Base-by-base conservation (phyloP, 1,140 invertebrate genomes). In the Phenacoccus solenopsis region DNA sequence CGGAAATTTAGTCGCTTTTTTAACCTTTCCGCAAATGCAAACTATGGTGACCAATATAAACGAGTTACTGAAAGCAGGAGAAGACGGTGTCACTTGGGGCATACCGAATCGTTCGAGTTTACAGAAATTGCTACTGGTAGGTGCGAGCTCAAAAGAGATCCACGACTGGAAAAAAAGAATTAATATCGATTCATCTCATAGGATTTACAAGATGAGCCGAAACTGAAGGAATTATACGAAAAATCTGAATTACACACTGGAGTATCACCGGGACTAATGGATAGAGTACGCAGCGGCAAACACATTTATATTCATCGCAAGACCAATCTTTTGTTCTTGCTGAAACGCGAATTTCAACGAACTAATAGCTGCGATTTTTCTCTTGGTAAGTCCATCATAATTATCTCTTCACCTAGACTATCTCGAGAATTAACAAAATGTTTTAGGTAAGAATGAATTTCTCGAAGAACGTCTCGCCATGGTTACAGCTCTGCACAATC, bases 1-100 rank as follows among this genome's bases (percentile, higher is more conserved):
- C 38, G 93, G 93, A 5, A 95, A 93, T 79, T 82, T 97, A 25
- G 93, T 96, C 0, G 94, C 94, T 3, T 94, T 94, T 76, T 82
- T 98, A 9, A 96, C 94, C 0, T 96, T 96, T 77, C 93, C 93
- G 0, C 88, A 89, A 77, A 88, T 91, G 75, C 88, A 93, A 75
- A 82, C 84, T 5, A 84, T 90, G 0, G 85, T 95, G 0, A 85
- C 88, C 4, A 88, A 84, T 0, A 77, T 94, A 0, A 80, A 85
- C 7, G 88, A 93, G 74, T 76, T 95, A 0, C 73, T 91, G 20
- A 79, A 79, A 0, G 83, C 85, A 67, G 81, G 81, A 56, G 73
- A 76, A 7, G 79, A 82, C 0, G 80, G 84, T 1, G 81, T 87
- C 13, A 85, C 86, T 0, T 94, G 91, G 89, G 88, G 89, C 1